Evolutionary conservation across 1,140 invertebrate genomes (phyloP), one percentile per base, ranked within the genome.

Genomic region (Microplitis demolitor): DNA sequence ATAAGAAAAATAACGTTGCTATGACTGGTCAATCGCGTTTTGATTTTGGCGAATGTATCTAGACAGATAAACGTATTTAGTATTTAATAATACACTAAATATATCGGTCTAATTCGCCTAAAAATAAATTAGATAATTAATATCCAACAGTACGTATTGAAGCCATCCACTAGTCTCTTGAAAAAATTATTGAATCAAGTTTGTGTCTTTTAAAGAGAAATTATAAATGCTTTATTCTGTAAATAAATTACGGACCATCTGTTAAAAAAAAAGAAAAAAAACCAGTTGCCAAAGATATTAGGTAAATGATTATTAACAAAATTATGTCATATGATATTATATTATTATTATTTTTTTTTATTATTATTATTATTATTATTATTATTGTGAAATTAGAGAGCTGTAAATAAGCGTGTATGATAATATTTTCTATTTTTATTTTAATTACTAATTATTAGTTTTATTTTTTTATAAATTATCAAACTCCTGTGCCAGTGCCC

Each of bases 281-380:
- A 78, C 80, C 80, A 83, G 81, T 83, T 83, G 83, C 83, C 83
- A 84, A 84, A 84, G 83, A 84, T 45, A 79, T 83, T 82, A 81
- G 73, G 77, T 63, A 66, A 69, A 24, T 31, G 4, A 58, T 58
- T 70, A 76, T 73, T 62, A 6, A 54, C 58, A 45, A 13, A 66
- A 75, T 66, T 70, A 50, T 45, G 39, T 66, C 67, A 66, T 66
- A 51, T 66, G 11, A 60, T 58, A 64, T 34, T 37, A 33, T 33
- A 4, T 11, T 35, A 24, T 9, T 13, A 31, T 63, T 24, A 24
- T 5, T 54, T n/a, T n/a, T n/a, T 51, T 67, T 14, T n/a, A 14
- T 53, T 60, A 9, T 31, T 60, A 11, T 24, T 67, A 34, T 34
- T 34, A 50, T 45, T 39, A 51, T 35, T 37, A 69, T 35, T 13